Percentiles rank a stretch among this genome's conserved stretches.
phyloP scores from a whole-genome alignment of 2,888 invertebrate genomes.

The Eudasyphora cyanicolor region DNA sequence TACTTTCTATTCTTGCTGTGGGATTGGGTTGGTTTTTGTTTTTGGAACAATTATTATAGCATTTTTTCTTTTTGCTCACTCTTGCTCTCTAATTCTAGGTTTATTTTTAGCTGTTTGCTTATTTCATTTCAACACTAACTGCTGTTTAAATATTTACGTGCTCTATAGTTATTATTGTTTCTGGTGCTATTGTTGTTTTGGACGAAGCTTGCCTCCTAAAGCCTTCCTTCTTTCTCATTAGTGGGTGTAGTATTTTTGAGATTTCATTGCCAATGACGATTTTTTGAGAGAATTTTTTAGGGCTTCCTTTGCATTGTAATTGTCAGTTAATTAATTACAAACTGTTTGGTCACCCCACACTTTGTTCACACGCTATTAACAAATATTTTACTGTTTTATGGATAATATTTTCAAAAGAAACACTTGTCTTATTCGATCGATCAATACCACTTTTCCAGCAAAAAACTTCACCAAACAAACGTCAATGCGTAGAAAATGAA shows the following conservation, averaged over 20 bases:
- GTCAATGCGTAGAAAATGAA: too few relatives aligned
- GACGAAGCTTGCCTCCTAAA: neutral
- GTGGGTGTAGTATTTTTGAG: constrained; percentile 59
- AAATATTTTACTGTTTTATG: neutral
- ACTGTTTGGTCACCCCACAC: neutral
- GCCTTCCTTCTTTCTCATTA: constrained; percentile 24
- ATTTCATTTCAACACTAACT: constrained; percentile 29
- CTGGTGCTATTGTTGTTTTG: neutral
- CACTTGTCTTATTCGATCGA: neutral
- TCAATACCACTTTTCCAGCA: neutral
- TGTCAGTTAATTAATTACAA: neutral
- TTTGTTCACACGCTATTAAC: neutral
- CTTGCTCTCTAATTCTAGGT: neutral
- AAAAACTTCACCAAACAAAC: too few relatives aligned
- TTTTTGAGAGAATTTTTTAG: constrained; percentile 15
- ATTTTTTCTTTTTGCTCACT: neutral
- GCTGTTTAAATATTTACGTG: constrained; percentile 27
- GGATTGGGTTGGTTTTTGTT: too few relatives aligned
- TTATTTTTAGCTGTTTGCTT: constrained; percentile 40
- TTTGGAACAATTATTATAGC: constrained; percentile 4
- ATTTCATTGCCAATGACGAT: constrained; percentile 61
- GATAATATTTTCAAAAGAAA: neutral
- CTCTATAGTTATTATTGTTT: constrained; percentile 28
- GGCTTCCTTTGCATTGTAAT: constrained; percentile 17
- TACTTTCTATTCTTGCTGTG: constrained; percentile 59